These are phyloP conservation scores for Halocaridina rubra DNA, from an alignment of 2,888 invertebrate species.

Conservation along the genomic window DNA sequence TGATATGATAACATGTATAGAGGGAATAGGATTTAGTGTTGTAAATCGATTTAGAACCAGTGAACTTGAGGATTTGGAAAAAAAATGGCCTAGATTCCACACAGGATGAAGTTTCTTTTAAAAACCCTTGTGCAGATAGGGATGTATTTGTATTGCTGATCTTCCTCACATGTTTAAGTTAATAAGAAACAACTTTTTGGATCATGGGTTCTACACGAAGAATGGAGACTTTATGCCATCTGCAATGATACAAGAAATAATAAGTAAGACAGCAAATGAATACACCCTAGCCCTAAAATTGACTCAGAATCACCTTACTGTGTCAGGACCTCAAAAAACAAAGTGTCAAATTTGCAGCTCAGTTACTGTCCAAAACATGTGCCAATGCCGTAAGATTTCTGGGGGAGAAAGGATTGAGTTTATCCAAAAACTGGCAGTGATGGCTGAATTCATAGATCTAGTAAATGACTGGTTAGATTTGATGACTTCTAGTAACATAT, in stretches of 20 bases:
- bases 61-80: not conserved
- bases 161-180: not conserved
- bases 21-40: not conserved
- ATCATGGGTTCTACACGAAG: not conserved
- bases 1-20: not conserved
- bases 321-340: not conserved
- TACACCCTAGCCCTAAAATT: not conserved
- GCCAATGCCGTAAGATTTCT: not conserved
- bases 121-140: not conserved
- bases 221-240: constrained; percentile 3
- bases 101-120: not conserved
- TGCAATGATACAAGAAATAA: not conserved
- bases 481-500: not conserved
- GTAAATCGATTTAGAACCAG: not conserved
- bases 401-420: not conserved
- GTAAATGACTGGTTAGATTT: constrained; percentile 15
- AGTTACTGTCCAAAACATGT: constrained; percentile 3
- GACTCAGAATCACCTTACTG: not conserved
- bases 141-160: not conserved
- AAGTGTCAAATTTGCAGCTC: constrained; percentile 12
- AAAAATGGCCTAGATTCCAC: not conserved
- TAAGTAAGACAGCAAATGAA: not conserved
- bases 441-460: not conserved
- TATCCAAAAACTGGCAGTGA: not conserved
- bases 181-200: constrained; percentile 4